Conservation (phyloP, 2,888 invertebrate genomes). For the Meloe dianella region DNA sequence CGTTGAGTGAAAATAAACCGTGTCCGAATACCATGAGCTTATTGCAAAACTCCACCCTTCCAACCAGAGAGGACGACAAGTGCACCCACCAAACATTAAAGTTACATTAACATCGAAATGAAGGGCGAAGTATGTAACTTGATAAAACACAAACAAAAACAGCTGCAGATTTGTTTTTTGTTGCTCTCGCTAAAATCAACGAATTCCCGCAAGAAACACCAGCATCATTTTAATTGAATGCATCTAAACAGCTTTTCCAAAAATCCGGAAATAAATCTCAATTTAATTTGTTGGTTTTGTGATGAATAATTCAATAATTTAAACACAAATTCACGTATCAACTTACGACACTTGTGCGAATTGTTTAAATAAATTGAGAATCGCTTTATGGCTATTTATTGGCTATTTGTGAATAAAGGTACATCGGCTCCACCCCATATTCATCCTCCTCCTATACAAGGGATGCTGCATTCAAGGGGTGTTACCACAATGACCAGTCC, state of each 20-base stretch:
- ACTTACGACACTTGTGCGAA: neutral
- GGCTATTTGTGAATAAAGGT: constrained; percentile 28
- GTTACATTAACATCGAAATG: constrained; percentile 56
- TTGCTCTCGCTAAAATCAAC: neutral
- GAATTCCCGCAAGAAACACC: neutral
- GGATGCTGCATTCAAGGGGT: constrained; percentile 40
- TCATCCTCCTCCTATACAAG: constrained; percentile 43
- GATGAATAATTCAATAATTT: too few species aligned
- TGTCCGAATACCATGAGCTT: constrained; percentile 19
- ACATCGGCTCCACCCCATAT: constrained; percentile 40
- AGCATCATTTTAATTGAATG: too few species aligned
- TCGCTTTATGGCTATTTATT: neutral
- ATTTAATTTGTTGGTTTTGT: too few species aligned
- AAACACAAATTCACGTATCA: too few species aligned
- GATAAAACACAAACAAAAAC: constrained; percentile 50
- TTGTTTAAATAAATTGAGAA: neutral
- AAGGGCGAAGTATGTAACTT: constrained; percentile 54
- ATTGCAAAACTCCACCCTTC: constrained; percentile 40
- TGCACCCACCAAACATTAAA: constrained; percentile 53
- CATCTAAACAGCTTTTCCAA: too few species aligned
- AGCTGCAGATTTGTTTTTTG: constrained; percentile 22
- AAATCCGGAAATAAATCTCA: too few species aligned
- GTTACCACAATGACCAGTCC: constrained; percentile 48
- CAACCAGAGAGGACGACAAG: constrained; percentile 47
- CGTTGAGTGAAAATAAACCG: neutral